These are phyloP conservation scores for Apis dorsata DNA, from an alignment of 1,140 invertebrate species.

Conservation along the genomic window DNA sequence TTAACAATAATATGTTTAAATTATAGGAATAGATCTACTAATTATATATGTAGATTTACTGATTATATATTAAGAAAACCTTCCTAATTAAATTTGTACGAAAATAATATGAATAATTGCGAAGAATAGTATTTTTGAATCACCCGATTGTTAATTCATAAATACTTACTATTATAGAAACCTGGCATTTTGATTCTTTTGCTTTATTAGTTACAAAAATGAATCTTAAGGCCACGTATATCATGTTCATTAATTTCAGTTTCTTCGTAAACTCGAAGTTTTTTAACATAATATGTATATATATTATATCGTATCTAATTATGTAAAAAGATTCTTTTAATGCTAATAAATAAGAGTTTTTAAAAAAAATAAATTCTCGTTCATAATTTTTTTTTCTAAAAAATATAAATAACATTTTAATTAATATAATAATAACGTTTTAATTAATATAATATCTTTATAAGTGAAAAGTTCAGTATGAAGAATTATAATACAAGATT, in stretches of 20 bases:
- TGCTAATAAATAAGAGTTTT: constrained; percentile 38
- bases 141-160: not conserved
- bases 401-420: not conserved
- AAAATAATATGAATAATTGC: not conserved
- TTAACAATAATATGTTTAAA: not conserved
- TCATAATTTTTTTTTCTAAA: not conserved
- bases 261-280: not conserved
- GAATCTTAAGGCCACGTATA: constrained; percentile 57
- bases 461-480: not conserved
- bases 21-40: not conserved
- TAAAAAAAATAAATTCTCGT: not conserved
- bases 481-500: not conserved
- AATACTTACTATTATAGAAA: constrained; percentile 15
- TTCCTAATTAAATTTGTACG: not conserved
- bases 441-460: too few relatives aligned
- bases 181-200: constrained; percentile 57
- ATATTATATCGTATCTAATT: constrained; percentile 39
- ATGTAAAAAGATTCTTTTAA: constrained; percentile 38
- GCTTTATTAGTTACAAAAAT: not conserved
- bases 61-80: constrained; percentile 9
- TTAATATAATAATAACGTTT: too few relatives aligned
- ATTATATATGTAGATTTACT: not conserved
- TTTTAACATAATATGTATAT: constrained; percentile 42
- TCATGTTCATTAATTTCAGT: constrained; percentile 11
- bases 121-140: constrained; percentile 12